Evolutionary conservation across 2,888 invertebrate genomes (phyloP).

Genomic region (Mongoloraphidia duomilia): DNA sequence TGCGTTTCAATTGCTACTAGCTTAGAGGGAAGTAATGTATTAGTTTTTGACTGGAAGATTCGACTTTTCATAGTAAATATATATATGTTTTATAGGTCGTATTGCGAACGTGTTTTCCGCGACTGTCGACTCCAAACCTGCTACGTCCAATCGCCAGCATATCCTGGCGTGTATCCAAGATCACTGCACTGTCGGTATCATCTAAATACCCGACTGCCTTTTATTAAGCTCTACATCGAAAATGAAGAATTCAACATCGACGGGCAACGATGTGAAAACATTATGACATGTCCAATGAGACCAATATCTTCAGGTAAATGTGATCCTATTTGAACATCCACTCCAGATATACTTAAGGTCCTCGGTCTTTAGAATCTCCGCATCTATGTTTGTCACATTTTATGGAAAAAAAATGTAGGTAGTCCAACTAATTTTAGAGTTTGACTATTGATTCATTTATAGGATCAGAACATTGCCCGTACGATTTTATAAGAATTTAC

Average conservation of each 20-base stretch:
- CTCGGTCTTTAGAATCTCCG: no score
- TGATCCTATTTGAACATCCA: neutral
- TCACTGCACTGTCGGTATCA: constrained; percentile 84
- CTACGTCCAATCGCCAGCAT: constrained; percentile 87
- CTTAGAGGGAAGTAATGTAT: neutral
- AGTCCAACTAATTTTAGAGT: neutral
- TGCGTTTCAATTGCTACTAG: neutral
- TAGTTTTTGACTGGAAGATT: neutral
- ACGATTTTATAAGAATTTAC: constrained; percentile 79
- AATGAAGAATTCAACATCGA: constrained; percentile 91
- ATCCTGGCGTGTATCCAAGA: constrained; percentile 82
- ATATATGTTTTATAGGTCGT: constrained; percentile 42
- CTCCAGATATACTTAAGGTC: neutral
- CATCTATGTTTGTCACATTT: no score
- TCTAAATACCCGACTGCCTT: constrained; percentile 74
- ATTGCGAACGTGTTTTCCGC: constrained; percentile 76
- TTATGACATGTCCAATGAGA: constrained; percentile 88
- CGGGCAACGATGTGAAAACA: constrained; percentile 85
- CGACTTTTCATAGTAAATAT: no score
- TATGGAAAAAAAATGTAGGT: neutral
- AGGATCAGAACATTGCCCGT: constrained; percentile 77
- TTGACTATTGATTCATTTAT: constrained; percentile 12
- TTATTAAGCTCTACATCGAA: constrained; percentile 82
- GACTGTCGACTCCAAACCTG: constrained; percentile 84
- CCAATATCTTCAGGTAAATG: constrained; percentile 69